These are phyloP conservation scores for Mustela erminea DNA, from an alignment of 2,797 vertebrate genomes.

Conservation along the genomic window DNA sequence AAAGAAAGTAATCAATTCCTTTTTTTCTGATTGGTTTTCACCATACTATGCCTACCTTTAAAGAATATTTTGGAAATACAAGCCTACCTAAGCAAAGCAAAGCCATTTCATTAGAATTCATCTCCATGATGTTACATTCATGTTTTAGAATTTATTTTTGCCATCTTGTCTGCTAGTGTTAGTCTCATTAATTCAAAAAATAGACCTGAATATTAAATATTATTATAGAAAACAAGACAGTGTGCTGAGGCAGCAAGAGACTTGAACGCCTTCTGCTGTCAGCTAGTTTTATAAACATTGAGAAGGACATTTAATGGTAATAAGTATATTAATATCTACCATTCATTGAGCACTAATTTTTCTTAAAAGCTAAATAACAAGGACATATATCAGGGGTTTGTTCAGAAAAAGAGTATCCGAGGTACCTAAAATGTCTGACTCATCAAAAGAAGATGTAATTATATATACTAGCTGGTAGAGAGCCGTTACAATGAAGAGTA, in stretches of 20 bases:
- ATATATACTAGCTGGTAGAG: neutral
- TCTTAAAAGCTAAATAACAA: conserved; percentile 54
- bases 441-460: conserved; percentile 20
- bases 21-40: neutral
- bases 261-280: neutral
- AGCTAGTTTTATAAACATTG: conserved; percentile 40
- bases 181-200: conserved; percentile 17
- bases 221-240: conserved; percentile 17
- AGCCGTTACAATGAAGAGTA: neutral
- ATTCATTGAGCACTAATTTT: conserved; percentile 40
- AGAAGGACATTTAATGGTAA: neutral
- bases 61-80: conserved; percentile 53
- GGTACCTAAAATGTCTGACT: neutral
- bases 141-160: conserved; percentile 38
- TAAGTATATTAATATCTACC: neutral
- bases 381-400: neutral
- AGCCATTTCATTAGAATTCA: conserved; percentile 38
- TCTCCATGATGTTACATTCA: neutral
- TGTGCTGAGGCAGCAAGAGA: neutral
- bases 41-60: neutral
- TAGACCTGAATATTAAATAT: neutral
- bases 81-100: neutral
- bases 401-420: conserved; percentile 44
- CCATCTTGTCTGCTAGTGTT: neutral
- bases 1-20: neutral